Conservation (phyloP, 2,113 vertebrate genomes). For the Limanda limanda region DNA sequence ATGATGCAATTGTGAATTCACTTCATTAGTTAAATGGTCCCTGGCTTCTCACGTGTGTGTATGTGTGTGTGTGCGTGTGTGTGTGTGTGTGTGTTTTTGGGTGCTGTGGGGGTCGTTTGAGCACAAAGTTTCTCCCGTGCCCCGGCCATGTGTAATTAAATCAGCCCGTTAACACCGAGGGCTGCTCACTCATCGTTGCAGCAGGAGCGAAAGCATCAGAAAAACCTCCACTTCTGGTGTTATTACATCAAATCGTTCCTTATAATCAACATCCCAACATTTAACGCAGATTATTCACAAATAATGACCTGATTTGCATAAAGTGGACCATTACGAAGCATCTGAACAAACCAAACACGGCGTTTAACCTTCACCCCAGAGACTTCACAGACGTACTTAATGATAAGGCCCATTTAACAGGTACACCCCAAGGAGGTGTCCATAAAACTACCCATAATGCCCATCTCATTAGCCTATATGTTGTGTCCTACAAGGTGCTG, state of each 20-base stretch:
- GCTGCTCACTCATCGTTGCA: constrained; percentile 2
- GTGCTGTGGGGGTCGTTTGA: constrained; percentile 33
- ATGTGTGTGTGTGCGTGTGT: constrained; percentile 44
- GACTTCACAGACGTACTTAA: constrained; percentile 51
- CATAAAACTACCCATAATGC: constrained; percentile 53
- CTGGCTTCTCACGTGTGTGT: constrained; percentile 39
- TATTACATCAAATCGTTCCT: constrained; percentile 29
- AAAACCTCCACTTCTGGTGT: constrained; percentile 18
- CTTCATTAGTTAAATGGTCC: constrained; percentile 69
- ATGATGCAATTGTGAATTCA: constrained; percentile 58
- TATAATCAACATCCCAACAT: constrained; percentile 5
- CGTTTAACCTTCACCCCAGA: constrained; percentile 42
- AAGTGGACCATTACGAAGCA: constrained; percentile 27
- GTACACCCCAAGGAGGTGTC: constrained; percentile 44
- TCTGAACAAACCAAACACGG: constrained; percentile 39
- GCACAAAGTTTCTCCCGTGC: constrained; percentile 25
- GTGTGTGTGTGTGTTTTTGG: constrained; percentile 47
- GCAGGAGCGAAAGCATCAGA: constrained; percentile 10
- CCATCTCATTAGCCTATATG: constrained; percentile 54
- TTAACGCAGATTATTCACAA: constrained; percentile 38
- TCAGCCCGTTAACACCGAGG: constrained; percentile 8
- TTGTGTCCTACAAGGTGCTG: constrained; percentile 25
- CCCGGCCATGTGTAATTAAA: constrained; percentile 20
- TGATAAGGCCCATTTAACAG: constrained; percentile 64
- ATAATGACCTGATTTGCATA: constrained; percentile 55